phyloP scores from a whole-genome alignment of 2,797 vertebrate species.

The Ptychobarbus kaznakovi region DNA sequence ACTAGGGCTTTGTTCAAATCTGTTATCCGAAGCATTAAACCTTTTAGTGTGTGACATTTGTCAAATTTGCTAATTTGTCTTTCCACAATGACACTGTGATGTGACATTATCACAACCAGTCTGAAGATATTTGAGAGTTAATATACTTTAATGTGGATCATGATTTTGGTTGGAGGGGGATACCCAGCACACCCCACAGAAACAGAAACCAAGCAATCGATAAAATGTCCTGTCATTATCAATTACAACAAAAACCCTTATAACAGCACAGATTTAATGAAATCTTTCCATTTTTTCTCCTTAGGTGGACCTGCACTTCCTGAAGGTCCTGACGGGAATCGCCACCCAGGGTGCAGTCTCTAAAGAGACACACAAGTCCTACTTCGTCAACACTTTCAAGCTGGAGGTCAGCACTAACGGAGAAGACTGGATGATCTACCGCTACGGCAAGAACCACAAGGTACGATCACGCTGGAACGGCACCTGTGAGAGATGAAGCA shows the following conservation, averaged over 20 bases:
- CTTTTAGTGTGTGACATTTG: not conserved
- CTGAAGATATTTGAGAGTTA: not conserved
- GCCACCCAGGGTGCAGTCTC: conserved; percentile 96
- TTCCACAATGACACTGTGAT: not conserved
- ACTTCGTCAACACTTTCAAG: conserved; percentile 94
- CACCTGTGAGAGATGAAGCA: not conserved
- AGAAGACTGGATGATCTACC: conserved; percentile 99
- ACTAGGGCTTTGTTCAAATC: not conserved
- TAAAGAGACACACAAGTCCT: conserved; percentile 91
- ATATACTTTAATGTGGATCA: not conserved
- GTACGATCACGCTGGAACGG: conserved; percentile 12
- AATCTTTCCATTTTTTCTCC: not conserved
- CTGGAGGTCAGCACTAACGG: conserved; percentile 98
- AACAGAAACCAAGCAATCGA: not conserved
- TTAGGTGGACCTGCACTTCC: conserved; percentile 84
- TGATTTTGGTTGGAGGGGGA: not conserved
- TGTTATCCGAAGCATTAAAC: not conserved
- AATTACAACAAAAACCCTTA: not conserved
- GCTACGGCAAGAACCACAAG: conserved; percentile 68
- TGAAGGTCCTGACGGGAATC: conserved; percentile 91
- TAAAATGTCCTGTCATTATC: not conserved
- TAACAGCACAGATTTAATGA: not conserved
- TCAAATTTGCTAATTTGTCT: not conserved
- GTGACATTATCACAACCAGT: not conserved
- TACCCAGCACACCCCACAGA: not conserved